Evolutionary conservation across 2,888 invertebrate species (phyloP).

Genomic region (Meandrusa payeni): DNA sequence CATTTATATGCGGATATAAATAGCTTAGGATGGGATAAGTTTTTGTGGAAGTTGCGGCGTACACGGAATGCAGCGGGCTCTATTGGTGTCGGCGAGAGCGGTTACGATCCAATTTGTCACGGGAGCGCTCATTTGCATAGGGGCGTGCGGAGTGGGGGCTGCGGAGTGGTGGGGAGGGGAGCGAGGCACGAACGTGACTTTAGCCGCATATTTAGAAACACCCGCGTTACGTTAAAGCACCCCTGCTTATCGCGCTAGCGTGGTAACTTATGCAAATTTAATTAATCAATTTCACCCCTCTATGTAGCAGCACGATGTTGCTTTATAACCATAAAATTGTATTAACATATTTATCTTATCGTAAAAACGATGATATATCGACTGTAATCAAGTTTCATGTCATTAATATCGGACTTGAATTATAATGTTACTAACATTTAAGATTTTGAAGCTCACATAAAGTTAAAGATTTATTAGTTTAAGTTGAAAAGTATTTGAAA

Average conservation of each 20-base stretch:
- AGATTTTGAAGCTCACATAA: not conserved
- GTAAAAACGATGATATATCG: conserved; percentile 41
- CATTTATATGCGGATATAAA: conserved; percentile 11
- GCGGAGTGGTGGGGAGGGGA: conserved; percentile 30
- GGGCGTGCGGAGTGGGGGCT: conserved; percentile 30
- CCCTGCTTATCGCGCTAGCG: conserved; percentile 56
- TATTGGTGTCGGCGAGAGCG: conserved; percentile 20
- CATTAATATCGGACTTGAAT: not conserved
- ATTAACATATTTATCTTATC: conserved; percentile 28
- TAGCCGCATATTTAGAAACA: conserved; percentile 56
- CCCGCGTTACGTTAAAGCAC: conserved; percentile 39
- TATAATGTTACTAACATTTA: not conserved
- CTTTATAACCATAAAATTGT: conserved; percentile 38
- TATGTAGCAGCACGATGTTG: conserved; percentile 31
- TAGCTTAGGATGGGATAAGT: conserved; percentile 9
- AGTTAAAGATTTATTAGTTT: no score
- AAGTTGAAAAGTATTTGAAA: no score
- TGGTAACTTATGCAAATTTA: conserved; percentile 77
- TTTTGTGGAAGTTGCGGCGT: conserved; percentile 13
- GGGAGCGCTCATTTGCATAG: conserved; percentile 61
- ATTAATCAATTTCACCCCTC: conserved; percentile 72
- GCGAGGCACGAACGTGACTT: conserved; percentile 58
- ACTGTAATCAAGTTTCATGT: conserved; percentile 12
- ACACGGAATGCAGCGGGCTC: conserved; percentile 16
- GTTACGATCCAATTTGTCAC: conserved; percentile 66